A percentile compares a stretch with the other conserved stretches of the same genome.
These are phyloP conservation scores for Melanotaenia trifasciata DNA, from an alignment of 2,797 vertebrate species.

Conservation along the genomic window DNA sequence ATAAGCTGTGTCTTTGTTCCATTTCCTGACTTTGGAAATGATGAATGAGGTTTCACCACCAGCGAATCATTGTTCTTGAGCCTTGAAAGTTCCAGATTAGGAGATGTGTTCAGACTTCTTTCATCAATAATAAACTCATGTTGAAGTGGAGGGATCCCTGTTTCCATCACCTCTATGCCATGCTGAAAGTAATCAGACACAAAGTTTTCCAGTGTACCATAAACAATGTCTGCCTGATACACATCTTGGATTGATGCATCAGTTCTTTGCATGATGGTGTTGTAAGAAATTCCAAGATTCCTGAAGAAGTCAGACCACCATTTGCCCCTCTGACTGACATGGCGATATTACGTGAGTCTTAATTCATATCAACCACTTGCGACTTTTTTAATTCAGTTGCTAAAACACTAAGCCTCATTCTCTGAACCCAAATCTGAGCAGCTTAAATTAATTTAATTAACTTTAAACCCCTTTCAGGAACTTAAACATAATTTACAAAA, in stretches of 20 bases:
- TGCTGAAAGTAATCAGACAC: background rate
- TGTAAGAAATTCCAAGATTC: slow-evolving; percentile 2
- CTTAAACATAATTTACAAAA: too few relatives aligned
- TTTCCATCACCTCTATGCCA: slow-evolving; percentile 11
- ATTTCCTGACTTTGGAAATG: background rate
- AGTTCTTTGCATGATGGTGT: slow-evolving; percentile 13
- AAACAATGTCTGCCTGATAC: slow-evolving; percentile 34
- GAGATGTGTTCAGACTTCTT: background rate
- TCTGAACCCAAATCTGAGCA: too few relatives aligned
- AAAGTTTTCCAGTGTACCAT: slow-evolving; percentile 33
- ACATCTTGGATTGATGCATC: background rate
- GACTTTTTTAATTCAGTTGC: too few relatives aligned
- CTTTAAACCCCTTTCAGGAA: too few relatives aligned
- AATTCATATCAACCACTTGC: too few relatives aligned
- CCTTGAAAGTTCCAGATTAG: background rate
- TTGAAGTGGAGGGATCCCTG: accelerated
- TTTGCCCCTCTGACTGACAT: background rate
- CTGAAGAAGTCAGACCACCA: slow-evolving; percentile 44
- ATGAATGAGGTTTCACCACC: slow-evolving; percentile 3
- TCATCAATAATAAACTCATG: slow-evolving; percentile 18
- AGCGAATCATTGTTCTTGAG: background rate
- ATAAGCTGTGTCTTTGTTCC: background rate
- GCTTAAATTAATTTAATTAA: too few relatives aligned
- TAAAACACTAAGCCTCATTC: too few relatives aligned
- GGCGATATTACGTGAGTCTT: too few relatives aligned